Conservation (phyloP, 2,113 vertebrate genomes). For the Rhagologus leucostigma region DNA sequence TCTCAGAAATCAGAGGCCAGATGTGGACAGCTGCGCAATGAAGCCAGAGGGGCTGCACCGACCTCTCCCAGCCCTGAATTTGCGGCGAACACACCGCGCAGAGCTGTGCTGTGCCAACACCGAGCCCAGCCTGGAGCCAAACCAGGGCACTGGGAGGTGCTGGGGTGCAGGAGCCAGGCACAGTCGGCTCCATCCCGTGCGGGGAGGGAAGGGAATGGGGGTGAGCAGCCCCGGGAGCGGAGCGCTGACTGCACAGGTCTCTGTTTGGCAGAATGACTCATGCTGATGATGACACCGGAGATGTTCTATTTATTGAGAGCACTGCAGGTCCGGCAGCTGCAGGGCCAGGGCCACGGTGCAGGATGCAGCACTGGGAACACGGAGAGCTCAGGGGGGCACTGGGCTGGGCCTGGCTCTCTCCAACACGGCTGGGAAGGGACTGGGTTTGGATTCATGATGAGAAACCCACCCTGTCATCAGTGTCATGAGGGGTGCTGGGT, state of each 20-base stretch:
- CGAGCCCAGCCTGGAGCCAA: neutral
- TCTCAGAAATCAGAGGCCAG: neutral
- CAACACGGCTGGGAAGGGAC: rapidly evolving
- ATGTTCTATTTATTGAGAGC: neutral
- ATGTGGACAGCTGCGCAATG: neutral
- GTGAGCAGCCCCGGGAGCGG: neutral
- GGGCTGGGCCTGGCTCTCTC: neutral
- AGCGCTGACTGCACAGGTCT: neutral
- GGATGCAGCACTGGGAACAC: rapidly evolving
- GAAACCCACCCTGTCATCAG: rapidly evolving
- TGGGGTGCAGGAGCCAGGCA: neutral
- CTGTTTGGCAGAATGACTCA: neutral
- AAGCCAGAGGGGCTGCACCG: rapidly evolving
- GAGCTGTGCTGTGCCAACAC: neutral
- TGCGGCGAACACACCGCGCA: neutral
- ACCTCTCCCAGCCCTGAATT: neutral
- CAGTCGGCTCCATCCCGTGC: neutral
- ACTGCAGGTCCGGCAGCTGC: neutral
- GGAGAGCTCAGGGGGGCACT: neutral
- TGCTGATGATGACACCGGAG: neutral
- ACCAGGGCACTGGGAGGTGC: neutral
- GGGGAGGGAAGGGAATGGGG: neutral
- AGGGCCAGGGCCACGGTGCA: rapidly evolving
- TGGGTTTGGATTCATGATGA: neutral
- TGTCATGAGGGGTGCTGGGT: rapidly evolving